phyloP scores from a whole-genome alignment of 2,113 vertebrate genomes.

The Pyrgilauda ruficollis region DNA sequence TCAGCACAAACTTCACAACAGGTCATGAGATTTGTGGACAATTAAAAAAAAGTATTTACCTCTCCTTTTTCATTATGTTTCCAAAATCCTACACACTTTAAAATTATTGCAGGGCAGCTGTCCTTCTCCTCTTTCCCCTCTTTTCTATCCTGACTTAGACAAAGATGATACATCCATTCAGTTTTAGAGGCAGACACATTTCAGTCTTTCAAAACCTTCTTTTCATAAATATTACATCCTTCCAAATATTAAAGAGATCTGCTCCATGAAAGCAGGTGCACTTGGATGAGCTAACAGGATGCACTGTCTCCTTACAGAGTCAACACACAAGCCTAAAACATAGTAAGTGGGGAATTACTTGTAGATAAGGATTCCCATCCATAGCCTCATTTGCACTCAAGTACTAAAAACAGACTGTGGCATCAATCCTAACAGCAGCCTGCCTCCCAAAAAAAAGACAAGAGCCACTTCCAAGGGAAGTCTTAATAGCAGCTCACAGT shows the following conservation, averaged over 20 bases:
- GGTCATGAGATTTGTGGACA: background rate
- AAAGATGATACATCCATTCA: background rate
- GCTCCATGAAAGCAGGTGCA: background rate
- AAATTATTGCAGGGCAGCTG: background rate
- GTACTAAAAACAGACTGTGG: constrained; percentile 2
- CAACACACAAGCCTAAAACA: background rate
- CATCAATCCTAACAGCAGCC: background rate
- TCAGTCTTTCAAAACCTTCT: background rate
- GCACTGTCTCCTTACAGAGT: background rate
- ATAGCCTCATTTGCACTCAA: background rate
- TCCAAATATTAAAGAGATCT: background rate
- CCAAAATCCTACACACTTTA: background rate
- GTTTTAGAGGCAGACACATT: background rate
- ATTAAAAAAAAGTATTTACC: background rate
- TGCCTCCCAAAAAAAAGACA: background rate
- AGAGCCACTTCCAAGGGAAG: background rate
- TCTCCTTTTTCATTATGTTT: background rate
- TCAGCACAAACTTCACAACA: background rate
- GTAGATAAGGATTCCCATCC: background rate
- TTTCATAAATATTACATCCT: background rate
- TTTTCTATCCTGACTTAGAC: background rate
- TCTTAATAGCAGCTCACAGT: background rate
- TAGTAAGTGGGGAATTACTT: background rate
- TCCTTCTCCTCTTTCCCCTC: background rate
- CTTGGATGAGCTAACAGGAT: background rate